Base-by-base conservation (phyloP, 2,113 vertebrate species). In the Butorides virescens region DNA sequence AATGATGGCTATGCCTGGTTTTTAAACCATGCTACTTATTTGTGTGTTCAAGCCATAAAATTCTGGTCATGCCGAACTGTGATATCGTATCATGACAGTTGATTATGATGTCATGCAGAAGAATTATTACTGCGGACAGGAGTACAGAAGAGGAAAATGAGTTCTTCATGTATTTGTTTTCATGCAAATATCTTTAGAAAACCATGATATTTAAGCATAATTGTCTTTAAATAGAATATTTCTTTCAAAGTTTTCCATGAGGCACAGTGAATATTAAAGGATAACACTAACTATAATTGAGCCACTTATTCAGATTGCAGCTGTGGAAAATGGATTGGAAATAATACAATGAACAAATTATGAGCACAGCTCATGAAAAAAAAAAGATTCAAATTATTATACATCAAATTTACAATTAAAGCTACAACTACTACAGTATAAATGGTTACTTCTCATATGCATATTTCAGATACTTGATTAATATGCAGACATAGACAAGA, bases 271-370 rank as follows among this genome's bases (percentile, higher is more conserved):
- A 88, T 92, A 96, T 96, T 97, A 86, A 96, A 97, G 92, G 89
- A 86, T 90, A 96, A 93, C 58, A 63, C 77, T 63, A 89, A 93
- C 90, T 88, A 47, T 92, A 97, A 97, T 92, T 96, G 94, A 96
- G 93, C 36, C 81, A 94, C 90, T 98, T 96, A 96, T 75, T 97
- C 96, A 97, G 76, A 96, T 68, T 93, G 95, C 93, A 97, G 96
- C 95, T 97, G 96, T 55, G 78, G 88, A 96, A 94, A 95, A 96
- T 36, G 84, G 80, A 91, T 52, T 96, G 90, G 81, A 98, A 97
- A 96, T 76, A 94, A 95, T 91, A 97, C 97, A 96, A 96, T 59
- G 63, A 89, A 92, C 44, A 97, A 97, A 94, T 96, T 82, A 97
- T 52, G 56, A 97, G 84, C 36, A 88, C 61, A 93, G 92, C 83